These are phyloP conservation scores for Pachypeltis micranthus DNA, from an alignment of 1,140 invertebrate species.

Conservation along the genomic window DNA sequence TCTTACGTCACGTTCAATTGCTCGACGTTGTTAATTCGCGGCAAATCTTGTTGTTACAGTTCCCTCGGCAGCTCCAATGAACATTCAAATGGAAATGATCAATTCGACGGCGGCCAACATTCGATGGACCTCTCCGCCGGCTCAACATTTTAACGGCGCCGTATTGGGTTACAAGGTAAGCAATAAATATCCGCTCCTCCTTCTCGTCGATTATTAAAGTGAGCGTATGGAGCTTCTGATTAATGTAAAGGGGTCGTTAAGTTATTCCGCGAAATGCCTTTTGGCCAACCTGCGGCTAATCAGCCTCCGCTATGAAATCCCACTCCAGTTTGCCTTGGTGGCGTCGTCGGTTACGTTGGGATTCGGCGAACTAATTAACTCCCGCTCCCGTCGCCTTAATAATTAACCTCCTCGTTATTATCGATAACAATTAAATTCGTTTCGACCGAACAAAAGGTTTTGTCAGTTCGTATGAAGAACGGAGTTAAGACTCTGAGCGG, in stretches of 20 bases:
- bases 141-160: slow-evolving; percentile 64
- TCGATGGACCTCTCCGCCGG: slow-evolving; percentile 64
- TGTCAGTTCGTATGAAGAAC: too few species aligned
- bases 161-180: slow-evolving; percentile 67
- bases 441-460: too few species aligned
- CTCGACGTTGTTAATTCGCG: too few species aligned
- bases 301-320: not conserved
- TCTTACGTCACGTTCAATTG: too few species aligned
- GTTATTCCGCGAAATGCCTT: not conserved
- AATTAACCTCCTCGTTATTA: too few species aligned
- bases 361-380: too few species aligned
- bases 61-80: slow-evolving; percentile 63
- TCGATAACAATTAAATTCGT: too few species aligned
- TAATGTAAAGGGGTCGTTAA: not conserved
- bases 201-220: not conserved
- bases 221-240: not conserved
- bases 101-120: slow-evolving; percentile 65
- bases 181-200: slow-evolving; percentile 12
- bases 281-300: not conserved
- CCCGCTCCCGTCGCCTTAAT: too few species aligned
- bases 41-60: too few species aligned
- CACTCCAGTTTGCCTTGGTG: too few species aligned
- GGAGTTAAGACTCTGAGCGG: too few species aligned
- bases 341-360: too few species aligned
- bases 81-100: slow-evolving; percentile 65